These are phyloP conservation scores for Antheraea yamamai DNA, from an alignment of 2,888 invertebrate species.

Conservation along the genomic window DNA sequence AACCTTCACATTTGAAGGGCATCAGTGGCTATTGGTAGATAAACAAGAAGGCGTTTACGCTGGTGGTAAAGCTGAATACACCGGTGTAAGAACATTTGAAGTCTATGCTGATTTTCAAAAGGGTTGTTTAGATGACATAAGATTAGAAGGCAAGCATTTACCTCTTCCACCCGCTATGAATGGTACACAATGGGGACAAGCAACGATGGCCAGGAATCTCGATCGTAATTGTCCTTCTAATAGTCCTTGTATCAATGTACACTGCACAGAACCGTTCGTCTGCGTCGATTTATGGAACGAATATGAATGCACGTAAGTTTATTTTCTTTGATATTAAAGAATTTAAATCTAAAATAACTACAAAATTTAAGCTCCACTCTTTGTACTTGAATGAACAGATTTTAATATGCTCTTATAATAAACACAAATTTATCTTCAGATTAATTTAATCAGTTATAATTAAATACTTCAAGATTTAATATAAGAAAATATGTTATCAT, in stretches of 20 bases:
- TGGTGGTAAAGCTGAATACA: slow-evolving; percentile 97
- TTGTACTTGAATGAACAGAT: neutral
- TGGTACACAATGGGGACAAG: slow-evolving; percentile 97
- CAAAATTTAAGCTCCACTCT: neutral
- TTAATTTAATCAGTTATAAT: slow-evolving; percentile 1
- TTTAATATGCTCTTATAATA: neutral
- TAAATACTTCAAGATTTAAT: neutral
- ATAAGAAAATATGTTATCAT: neutral
- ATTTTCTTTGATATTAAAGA: slow-evolving; percentile 19
- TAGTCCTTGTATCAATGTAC: slow-evolving; percentile 96
- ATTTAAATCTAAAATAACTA: neutral
- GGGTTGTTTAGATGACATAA: slow-evolving; percentile 87
- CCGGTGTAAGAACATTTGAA: slow-evolving; percentile 95
- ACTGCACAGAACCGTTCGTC: slow-evolving; percentile 96
- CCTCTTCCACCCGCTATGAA: slow-evolving; percentile 97
- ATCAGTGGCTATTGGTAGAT: slow-evolving; percentile 95
- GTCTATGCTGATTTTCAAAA: slow-evolving; percentile 97
- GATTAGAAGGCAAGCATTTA: slow-evolving; percentile 96
- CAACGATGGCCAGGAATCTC: slow-evolving; percentile 95
- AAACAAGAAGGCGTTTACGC: slow-evolving; percentile 98
- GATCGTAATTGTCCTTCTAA: slow-evolving; percentile 96
- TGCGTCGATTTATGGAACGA: slow-evolving; percentile 99
- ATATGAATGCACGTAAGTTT: slow-evolving; percentile 98
- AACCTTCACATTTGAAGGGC: slow-evolving; percentile 93
- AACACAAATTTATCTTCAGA: neutral